Base-by-base conservation (phyloP, 2,113 vertebrate genomes). In the Labeo rohita region DNA sequence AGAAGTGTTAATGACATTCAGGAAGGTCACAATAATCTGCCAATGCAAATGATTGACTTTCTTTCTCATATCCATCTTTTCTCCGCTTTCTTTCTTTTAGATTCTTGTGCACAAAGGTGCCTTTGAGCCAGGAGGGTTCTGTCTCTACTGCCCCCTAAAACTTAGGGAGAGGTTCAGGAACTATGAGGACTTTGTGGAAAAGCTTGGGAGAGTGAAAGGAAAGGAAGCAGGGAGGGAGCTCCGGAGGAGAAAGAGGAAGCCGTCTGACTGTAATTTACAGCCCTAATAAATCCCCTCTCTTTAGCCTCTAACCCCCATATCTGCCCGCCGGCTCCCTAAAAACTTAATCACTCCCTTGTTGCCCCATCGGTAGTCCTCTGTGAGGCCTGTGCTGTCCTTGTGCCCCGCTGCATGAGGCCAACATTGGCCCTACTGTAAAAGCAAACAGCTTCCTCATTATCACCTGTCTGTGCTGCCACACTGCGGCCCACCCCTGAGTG, bases 251-350 rank as follows among this genome's bases (percentile, higher is more conserved):
- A 36, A 45, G 80, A 81, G 87, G 84, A 86, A 80, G 88, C 85
- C 36, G 89, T 91, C 91, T 92, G 88, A 89, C 73, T 93, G 87
- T 92, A 92, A 94, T 94, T 95, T 95, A 94, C 87, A 90, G 88
- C 70, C 56, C 92, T 86, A 93, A 94, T 95, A 94, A 95, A 95
- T 95, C 92, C 90, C 92, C 73, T 85, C 92, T 94, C 93, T 93
- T 94, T 94, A 93, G 89, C 93, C 93, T 94, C 91, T 93, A 90
- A 94, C 93, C 93, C 89, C 91, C 91, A 90, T 91, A 93, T 88
- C 92, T 93, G 90, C 87, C 90, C 86, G 88, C 87, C 89, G 90
- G 91, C 92, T 92, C 91, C 92, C 91, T 93, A 92, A 93, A 94
- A 93, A 89, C 92, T 88, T 93, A 94, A 95, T 93, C 91, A 91